phyloP scores from a whole-genome alignment of 1,140 invertebrate genomes.

The Lanistes nyassanus region DNA sequence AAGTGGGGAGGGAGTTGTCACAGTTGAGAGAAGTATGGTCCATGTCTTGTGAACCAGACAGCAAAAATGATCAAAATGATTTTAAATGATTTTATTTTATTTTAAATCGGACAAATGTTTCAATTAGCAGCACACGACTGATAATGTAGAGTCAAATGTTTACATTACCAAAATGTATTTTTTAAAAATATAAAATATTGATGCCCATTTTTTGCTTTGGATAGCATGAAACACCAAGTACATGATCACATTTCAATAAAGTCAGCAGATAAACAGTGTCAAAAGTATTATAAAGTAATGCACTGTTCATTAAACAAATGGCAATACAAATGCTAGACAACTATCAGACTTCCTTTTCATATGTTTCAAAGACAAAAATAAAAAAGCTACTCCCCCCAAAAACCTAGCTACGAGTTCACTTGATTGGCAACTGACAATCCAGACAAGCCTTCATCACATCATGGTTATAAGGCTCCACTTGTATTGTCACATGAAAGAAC shows the following conservation, averaged over 20 bases:
- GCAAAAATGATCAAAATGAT: background rate
- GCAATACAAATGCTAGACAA: no score
- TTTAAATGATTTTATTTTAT: background rate
- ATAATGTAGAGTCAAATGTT: background rate
- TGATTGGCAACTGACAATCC: slow-evolving; percentile 37
- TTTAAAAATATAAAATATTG: background rate
- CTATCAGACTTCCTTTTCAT: background rate
- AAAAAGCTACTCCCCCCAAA: no score
- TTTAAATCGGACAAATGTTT: background rate
- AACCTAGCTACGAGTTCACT: slow-evolving; percentile 25
- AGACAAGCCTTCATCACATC: slow-evolving; percentile 40
- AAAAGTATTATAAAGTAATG: no score
- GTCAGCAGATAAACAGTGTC: background rate
- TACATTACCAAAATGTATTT: background rate
- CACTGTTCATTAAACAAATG: no score
- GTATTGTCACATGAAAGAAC: slow-evolving; percentile 52
- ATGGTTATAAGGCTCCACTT: slow-evolving; percentile 49
- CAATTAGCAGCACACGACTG: background rate
- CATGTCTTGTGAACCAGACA: no score
- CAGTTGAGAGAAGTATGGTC: no score
- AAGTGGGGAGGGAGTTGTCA: no score
- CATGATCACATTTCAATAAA: background rate
- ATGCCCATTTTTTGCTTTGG: background rate
- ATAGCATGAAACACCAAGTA: background rate
- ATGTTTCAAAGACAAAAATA: background rate